Conservation (phyloP, 1,140 invertebrate genomes). For the Diorhabda carinulata region DNA sequence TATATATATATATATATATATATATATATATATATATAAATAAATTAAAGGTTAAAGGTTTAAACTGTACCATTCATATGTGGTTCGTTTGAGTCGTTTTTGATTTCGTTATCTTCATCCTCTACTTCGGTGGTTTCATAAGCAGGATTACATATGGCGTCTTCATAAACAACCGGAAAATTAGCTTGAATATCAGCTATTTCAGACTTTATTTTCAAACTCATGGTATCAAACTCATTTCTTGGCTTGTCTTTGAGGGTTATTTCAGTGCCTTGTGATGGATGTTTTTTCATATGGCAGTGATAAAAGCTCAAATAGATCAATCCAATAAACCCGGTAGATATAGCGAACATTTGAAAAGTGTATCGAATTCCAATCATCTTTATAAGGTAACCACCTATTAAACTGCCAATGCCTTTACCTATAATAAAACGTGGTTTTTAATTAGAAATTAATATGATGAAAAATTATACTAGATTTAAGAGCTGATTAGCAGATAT, state of each 20-base stretch:
- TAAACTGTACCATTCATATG: too few relatives aligned
- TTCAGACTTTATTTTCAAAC: constrained; percentile 21
- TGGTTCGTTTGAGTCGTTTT: too few relatives aligned
- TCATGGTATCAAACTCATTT: constrained; percentile 1
- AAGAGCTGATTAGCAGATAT: too few relatives aligned
- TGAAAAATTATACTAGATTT: too few relatives aligned
- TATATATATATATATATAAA: too few relatives aligned
- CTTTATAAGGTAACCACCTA: constrained; percentile 75
- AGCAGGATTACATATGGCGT: constrained; percentile 38
- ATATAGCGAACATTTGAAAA: constrained; percentile 66
- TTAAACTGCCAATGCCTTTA: constrained; percentile 70
- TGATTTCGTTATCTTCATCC: constrained; percentile 23
- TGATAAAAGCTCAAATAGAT: constrained; percentile 69
- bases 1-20: too few relatives aligned
- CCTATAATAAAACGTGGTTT: constrained; percentile 51
- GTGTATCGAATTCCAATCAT: constrained; percentile 67
- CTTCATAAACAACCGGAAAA: constrained; percentile 35
- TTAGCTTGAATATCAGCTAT: constrained; percentile 20
- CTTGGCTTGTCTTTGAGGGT: constrained; percentile 32
- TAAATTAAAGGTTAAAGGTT: too few relatives aligned
- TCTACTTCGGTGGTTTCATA: constrained; percentile 41
- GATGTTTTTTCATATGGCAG: constrained; percentile 57
- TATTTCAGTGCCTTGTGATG: constrained; percentile 32
- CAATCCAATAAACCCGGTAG: constrained; percentile 60
- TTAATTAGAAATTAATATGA: too few relatives aligned